These are phyloP conservation scores for Dasysyrphus tricinctus DNA, from an alignment of 2,888 invertebrate genomes.

Conservation along the genomic window DNA sequence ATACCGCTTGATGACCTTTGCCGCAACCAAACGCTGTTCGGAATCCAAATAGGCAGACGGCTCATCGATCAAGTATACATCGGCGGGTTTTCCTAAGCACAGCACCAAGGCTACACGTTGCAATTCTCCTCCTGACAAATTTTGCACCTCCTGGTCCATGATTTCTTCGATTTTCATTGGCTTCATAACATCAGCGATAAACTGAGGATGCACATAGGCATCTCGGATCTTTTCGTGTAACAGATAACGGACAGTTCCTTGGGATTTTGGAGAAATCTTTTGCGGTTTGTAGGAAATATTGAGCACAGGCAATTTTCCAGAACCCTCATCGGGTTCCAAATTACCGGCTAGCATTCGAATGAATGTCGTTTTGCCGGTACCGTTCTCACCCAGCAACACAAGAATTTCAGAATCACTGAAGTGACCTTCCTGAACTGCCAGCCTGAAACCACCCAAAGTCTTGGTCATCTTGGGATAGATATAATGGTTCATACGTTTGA, in stretches of 20 bases:
- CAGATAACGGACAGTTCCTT: constrained; percentile 95
- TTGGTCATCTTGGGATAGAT: constrained; percentile 97
- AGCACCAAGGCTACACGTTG: constrained; percentile 98
- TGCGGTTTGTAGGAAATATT: constrained; percentile 99
- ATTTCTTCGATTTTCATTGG: constrained; percentile 98
- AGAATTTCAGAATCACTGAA: constrained; percentile 99
- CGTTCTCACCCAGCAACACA: constrained; percentile 98
- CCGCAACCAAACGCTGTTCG: constrained; percentile 99
- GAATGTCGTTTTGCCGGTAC: constrained; percentile 99
- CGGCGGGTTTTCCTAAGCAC: constrained; percentile 99
- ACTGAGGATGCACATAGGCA: constrained; percentile 98
- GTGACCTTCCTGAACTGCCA: constrained; percentile 93
- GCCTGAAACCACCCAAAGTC: constrained; percentile 89
- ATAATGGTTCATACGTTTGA: constrained; percentile 98
- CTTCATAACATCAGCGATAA: constrained; percentile 99
- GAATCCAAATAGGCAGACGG: constrained; percentile 99
- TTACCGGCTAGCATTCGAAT: constrained; percentile 99
- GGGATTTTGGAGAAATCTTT: constrained; percentile 99
- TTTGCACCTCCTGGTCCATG: constrained; percentile 99
- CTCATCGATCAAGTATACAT: constrained; percentile 99
- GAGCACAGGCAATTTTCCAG: constrained; percentile 89
- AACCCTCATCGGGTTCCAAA: constrained; percentile 91
- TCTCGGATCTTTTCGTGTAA: constrained; percentile 98
- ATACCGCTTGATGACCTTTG: constrained; percentile 99
- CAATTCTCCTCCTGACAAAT: constrained; percentile 99